phyloP scores from a whole-genome alignment of 2,888 invertebrate species.

The Mythimna impura region DNA sequence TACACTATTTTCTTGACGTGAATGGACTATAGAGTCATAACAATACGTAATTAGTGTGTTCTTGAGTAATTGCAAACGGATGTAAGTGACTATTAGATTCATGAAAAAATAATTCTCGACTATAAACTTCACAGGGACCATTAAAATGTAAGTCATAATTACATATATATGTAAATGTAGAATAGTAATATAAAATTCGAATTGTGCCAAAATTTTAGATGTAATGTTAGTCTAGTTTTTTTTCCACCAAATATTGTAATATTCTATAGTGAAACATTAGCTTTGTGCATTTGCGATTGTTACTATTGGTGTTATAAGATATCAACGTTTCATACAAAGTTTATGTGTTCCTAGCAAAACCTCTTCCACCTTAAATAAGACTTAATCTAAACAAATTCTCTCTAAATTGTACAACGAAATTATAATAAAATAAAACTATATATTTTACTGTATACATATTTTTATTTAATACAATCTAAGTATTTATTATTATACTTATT shows the following conservation, averaged over 20 bases:
- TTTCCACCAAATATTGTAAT: background rate
- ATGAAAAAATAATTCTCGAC: too few species aligned
- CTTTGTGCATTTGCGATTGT: background rate
- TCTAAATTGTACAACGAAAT: slow-evolving; percentile 52
- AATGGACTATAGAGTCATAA: too few species aligned
- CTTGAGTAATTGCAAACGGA: too few species aligned
- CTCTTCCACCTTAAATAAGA: slow-evolving; percentile 38
- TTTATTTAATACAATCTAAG: slow-evolving; percentile 67
- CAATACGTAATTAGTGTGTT: too few species aligned
- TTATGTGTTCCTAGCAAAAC: background rate
- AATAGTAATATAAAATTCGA: background rate
- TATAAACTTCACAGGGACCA: too few species aligned
- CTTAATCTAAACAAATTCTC: slow-evolving; percentile 47
- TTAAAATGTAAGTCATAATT: too few species aligned
- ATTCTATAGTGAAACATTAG: background rate
- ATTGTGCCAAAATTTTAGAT: background rate
- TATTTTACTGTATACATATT: slow-evolving; percentile 62
- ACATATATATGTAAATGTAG: slow-evolving; percentile 1
- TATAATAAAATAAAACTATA: slow-evolving; percentile 37
- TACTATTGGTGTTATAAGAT: background rate
- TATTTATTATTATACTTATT: slow-evolving; percentile 62
- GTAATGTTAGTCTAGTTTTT: background rate
- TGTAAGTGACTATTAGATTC: too few species aligned
- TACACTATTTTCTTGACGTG: too few species aligned
- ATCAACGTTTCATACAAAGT: background rate